These are phyloP conservation scores for Tragelaphus strepsiceros DNA, from an alignment of 2,113 vertebrate genomes.

Conservation along the genomic window DNA sequence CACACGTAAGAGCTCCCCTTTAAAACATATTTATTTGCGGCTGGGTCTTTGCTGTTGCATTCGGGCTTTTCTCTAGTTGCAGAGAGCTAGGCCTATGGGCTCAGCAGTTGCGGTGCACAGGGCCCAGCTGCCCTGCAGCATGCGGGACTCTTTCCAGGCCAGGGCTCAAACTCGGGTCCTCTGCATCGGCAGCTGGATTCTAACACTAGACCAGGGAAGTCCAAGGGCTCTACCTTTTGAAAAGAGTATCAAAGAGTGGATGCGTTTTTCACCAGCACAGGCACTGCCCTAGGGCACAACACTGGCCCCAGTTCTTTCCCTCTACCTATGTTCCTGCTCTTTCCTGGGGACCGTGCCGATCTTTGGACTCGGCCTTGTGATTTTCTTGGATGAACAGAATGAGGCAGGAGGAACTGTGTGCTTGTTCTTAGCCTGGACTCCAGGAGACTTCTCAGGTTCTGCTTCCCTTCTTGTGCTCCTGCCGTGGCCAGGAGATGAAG, in stretches of 20 bases:
- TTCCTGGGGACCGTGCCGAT: neutral
- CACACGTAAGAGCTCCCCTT: neutral
- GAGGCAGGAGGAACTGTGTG: neutral
- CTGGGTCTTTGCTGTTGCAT: neutral
- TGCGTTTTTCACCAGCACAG: neutral
- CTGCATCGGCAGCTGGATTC: neutral
- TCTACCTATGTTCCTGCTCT: too few species aligned
- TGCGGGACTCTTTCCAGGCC: neutral
- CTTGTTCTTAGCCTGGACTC: neutral
- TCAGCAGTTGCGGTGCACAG: neutral
- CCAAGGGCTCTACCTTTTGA: neutral
- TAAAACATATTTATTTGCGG: neutral
- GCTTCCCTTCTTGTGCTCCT: neutral
- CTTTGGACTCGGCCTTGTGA: neutral
- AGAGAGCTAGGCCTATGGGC: neutral
- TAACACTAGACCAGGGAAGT: neutral
- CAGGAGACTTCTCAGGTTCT: neutral
- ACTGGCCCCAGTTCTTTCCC: neutral
- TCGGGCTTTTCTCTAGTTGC: neutral
- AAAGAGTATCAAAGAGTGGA: neutral
- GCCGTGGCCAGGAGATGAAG: neutral
- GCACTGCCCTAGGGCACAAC: fast-evolving
- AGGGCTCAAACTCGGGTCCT: neutral
- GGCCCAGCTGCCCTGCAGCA: neutral
- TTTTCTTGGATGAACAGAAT: neutral